phyloP scores from a whole-genome alignment of 2,888 invertebrate species.

The Cabera pusaria region DNA sequence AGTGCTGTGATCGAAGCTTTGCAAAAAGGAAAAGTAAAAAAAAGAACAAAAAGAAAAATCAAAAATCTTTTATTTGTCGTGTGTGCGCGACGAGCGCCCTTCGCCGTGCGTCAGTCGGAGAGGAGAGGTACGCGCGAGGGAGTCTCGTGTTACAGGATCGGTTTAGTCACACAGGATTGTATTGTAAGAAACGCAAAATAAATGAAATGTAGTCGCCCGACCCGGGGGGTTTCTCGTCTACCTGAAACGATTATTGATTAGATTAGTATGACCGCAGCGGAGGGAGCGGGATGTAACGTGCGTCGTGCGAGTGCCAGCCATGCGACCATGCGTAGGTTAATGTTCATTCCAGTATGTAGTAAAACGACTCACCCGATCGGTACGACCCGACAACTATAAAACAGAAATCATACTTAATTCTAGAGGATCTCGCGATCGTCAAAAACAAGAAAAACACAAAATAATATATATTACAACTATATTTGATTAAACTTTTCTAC shows the following conservation, averaged over 20 bases:
- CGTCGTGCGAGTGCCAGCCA: slow-evolving; percentile 57
- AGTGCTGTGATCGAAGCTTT: slow-evolving; percentile 82
- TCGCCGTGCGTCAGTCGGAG: too few species aligned
- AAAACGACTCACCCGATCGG: slow-evolving; percentile 60
- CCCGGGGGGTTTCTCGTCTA: slow-evolving; percentile 79
- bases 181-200: slow-evolving; percentile 62
- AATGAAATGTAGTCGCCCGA: slow-evolving; percentile 79
- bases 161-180: slow-evolving; percentile 66
- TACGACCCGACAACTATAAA: too few species aligned
- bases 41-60: slow-evolving; percentile 65
- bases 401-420: slow-evolving; percentile 23
- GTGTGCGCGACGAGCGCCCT: too few species aligned
- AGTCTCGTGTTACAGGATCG: slow-evolving; percentile 57
- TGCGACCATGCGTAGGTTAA: slow-evolving; percentile 64
- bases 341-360: slow-evolving; percentile 31
- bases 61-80: too few species aligned
- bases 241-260: slow-evolving; percentile 83
- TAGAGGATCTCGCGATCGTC: too few species aligned
- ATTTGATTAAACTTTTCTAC: slow-evolving; percentile 81
- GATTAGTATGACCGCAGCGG: slow-evolving; percentile 80
- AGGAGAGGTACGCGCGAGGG: slow-evolving; percentile 41
- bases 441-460: slow-evolving; percentile 44
- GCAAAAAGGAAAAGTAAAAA: slow-evolving; percentile 73
- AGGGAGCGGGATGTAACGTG: slow-evolving; percentile 58
- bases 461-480: slow-evolving; percentile 61